Evolutionary conservation across 1,140 invertebrate genomes (phyloP), one percentile per base, ranked within the genome.

Genomic region (Pseudoatta argentina): DNA sequence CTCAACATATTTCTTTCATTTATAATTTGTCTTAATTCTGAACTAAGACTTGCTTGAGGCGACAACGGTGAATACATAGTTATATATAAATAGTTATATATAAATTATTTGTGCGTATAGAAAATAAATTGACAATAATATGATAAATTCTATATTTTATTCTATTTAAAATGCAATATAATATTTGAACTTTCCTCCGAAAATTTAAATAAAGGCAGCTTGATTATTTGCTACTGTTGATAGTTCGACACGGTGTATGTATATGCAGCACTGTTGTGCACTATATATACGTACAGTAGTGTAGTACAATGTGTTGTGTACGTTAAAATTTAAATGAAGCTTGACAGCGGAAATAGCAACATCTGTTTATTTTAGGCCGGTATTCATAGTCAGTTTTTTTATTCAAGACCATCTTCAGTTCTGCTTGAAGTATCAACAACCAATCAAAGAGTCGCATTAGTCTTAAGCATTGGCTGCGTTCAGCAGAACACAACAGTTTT

Each of bases 1-100:
- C 96, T 97, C 53, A 97, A 92, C n/a, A 97, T 94, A 94, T 97
- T 97, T 76, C 96, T 95, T 89, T 96, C 96, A 88, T 96, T 94
- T 85, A 97, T 96, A 53, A 96, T 95, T 85, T 96, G 95, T 69
- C 96, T 96, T 34, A 97, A 91, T 92, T 97, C 96, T 61, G 94
- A 94, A 91, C 96, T 96, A 10, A 97, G 95, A 86, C 95, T 96
- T 18, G 96, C 89, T 86, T 96, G 95, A 10, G 95, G 94, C 71
- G 94, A 94, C 79, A 91, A 93, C 55, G 94, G 94, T 53, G 92
- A 93, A 93, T 94, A 89, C 93, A 93, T 94, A 67, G n/a, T 87
- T 66, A 8, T 14, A 51, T 24, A 24, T 24, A 24, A 24, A 24
- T 24, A 24, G 24, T 24, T 24, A 24, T 24, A 24, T 24, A 24